Conservation (phyloP, 1,140 invertebrate genomes). For the Trichomalopsis sarcophagae region DNA sequence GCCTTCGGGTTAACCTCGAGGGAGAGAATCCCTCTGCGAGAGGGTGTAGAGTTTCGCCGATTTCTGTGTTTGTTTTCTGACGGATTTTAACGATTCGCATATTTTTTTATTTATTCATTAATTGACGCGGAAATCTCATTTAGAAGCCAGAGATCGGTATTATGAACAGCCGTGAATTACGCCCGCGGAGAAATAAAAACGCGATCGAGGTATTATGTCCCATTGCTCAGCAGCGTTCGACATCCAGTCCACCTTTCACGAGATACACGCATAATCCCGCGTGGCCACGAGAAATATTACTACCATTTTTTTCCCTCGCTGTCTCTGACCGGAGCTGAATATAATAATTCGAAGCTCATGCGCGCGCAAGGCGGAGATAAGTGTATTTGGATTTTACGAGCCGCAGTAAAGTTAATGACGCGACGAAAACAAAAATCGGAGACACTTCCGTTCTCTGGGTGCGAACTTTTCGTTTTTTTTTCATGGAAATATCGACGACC, state of each 20-base stretch:
- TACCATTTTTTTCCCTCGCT: neutral
- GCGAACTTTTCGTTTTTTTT: slow-evolving; percentile 21
- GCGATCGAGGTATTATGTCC: slow-evolving; percentile 7
- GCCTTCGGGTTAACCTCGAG: slow-evolving; percentile 12
- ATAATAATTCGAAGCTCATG: slow-evolving; percentile 38
- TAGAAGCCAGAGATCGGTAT: no score
- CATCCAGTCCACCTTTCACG: slow-evolving; percentile 11
- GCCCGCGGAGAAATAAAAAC: neutral
- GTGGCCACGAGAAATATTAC: neutral
- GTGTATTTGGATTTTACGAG: slow-evolving; percentile 51
- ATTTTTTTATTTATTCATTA: neutral
- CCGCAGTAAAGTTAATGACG: slow-evolving; percentile 49
- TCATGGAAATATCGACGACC: neutral
- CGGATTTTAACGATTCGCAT: no score
- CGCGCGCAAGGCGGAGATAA: slow-evolving; percentile 16
- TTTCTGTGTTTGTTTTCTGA: no score
- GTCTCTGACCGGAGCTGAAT: slow-evolving; percentile 12
- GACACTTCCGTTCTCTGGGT: slow-evolving; percentile 30
- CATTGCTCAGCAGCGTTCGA: slow-evolving; percentile 18
- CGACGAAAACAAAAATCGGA: slow-evolving; percentile 13
- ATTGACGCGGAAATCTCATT: no score
- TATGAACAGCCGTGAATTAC: no score
- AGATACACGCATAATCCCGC: neutral
- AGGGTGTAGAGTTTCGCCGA: no score
- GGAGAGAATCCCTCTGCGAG: neutral